These are phyloP conservation scores for Huso huso DNA, from an alignment of 2,797 vertebrate species.

Conservation along the genomic window DNA sequence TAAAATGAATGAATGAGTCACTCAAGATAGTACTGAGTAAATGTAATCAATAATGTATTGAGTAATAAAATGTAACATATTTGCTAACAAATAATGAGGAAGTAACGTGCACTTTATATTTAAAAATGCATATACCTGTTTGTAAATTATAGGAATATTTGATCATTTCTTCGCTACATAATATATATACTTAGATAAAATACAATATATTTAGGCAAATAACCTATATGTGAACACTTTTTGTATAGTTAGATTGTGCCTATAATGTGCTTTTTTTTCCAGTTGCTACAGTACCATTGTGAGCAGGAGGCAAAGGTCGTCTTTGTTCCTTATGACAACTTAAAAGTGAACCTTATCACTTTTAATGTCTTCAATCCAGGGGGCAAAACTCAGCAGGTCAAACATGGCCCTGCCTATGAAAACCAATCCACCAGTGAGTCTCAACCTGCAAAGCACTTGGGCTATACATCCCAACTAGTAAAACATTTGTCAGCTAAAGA, in stretches of 20 bases:
- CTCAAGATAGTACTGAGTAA: too few relatives aligned
- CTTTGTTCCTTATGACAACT: not conserved
- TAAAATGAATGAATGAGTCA: too few relatives aligned
- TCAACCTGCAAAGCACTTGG: too few relatives aligned
- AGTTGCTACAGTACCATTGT: slow-evolving; percentile 7
- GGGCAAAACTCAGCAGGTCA: not conserved
- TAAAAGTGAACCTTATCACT: slow-evolving; percentile 10
- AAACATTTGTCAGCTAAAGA: not conserved
- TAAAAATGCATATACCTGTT: not conserved
- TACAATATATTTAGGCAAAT: not conserved
- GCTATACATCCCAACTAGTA: slow-evolving; percentile 6
- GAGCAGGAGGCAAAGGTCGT: not conserved
- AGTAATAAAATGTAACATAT: not conserved
- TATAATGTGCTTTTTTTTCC: not conserved
- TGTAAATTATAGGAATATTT: not conserved
- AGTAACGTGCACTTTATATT: not conserved
- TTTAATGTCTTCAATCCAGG: not conserved
- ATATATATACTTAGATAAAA: not conserved
- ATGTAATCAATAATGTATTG: too few relatives aligned
- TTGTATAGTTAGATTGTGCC: not conserved
- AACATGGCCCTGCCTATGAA: not conserved
- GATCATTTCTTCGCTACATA: not conserved
- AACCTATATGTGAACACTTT: not conserved
- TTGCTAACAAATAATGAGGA: not conserved
- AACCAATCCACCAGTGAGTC: not conserved